A percentile compares a stretch with the other conserved stretches of the same genome.
Evolutionary conservation across 2,113 vertebrate genomes (phyloP).

Genomic region (Peromyscus polionotus): DNA sequence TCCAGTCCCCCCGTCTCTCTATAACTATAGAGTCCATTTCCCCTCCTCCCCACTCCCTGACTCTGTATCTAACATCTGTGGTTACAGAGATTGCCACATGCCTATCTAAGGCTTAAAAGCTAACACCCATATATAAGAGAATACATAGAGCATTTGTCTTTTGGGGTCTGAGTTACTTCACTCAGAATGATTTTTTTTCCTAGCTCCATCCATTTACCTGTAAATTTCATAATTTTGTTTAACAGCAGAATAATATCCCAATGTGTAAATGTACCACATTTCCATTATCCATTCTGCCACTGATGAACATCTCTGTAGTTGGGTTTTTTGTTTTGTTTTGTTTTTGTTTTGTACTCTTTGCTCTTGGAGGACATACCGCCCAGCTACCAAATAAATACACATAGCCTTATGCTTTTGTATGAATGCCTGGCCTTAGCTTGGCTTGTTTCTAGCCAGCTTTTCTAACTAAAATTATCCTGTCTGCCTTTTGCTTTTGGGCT

Average conservation of each 20-base stretch:
- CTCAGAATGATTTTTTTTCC: neutral
- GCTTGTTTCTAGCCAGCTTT: too few species aligned
- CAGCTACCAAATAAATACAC: too few species aligned
- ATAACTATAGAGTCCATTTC: neutral
- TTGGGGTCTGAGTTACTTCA: neutral
- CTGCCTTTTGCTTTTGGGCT: too few species aligned
- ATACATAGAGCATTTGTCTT: neutral
- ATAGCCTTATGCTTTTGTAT: too few species aligned
- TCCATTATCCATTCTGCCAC: neutral
- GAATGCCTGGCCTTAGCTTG: too few species aligned
- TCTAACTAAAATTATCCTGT: too few species aligned
- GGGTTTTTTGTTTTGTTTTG: neutral
- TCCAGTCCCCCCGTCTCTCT: neutral
- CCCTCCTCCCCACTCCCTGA: neutral
- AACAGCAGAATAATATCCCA: neutral
- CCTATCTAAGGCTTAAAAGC: too few species aligned
- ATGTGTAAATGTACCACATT: neutral
- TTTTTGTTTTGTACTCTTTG: too few species aligned
- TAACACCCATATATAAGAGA: neutral
- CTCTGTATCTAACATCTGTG: neutral
- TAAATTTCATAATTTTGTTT: neutral
- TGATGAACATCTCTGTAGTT: neutral
- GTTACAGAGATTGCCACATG: neutral
- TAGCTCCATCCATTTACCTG: neutral
- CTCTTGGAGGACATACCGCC: too few species aligned